A percentile compares a stretch with the other conserved stretches of the same genome.
Conservation (phyloP, 2,888 invertebrate species). For the Drosophila falleni region DNA sequence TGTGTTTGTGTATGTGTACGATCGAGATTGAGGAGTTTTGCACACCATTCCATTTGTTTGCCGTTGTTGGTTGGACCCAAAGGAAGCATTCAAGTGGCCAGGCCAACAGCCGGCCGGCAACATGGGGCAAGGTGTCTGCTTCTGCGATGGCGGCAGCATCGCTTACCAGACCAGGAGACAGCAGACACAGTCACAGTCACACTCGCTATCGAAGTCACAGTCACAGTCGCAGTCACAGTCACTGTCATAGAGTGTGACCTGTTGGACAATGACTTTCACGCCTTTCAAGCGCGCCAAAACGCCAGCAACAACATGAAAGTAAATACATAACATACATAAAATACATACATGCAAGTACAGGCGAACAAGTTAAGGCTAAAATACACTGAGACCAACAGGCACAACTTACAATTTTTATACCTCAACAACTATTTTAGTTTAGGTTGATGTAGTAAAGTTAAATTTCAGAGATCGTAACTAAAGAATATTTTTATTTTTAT, state of each 20-base stretch:
- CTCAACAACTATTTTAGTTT: too few species aligned
- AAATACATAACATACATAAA: not conserved
- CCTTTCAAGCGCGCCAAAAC: constrained; percentile 80
- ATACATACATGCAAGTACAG: constrained; percentile 50
- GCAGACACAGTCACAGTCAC: not conserved
- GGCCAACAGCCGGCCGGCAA: constrained; percentile 35
- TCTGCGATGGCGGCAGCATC: constrained; percentile 36
- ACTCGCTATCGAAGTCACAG: not conserved
- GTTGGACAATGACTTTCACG: constrained; percentile 80
- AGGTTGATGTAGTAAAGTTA: too few species aligned
- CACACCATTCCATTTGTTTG: constrained; percentile 54
- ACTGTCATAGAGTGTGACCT: constrained; percentile 24
- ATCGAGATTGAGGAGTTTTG: constrained; percentile 60
- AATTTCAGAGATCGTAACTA: too few species aligned
- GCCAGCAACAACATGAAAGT: constrained; percentile 41
- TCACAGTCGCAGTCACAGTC: constrained; percentile 8
- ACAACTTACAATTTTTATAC: not conserved
- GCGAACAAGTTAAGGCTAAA: constrained; percentile 49
- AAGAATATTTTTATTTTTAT: too few species aligned
- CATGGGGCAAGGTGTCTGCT: constrained; percentile 42
- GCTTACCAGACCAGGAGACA: constrained; percentile 37
- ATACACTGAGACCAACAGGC: constrained; percentile 43
- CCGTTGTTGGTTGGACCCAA: not conserved
- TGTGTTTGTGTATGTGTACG: constrained; percentile 29
- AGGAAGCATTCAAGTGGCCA: constrained; percentile 57